Percentiles rank a stretch among this genome's conserved stretches.
Conservation (phyloP, 2,888 invertebrate genomes). For the Melolontha melolontha region DNA sequence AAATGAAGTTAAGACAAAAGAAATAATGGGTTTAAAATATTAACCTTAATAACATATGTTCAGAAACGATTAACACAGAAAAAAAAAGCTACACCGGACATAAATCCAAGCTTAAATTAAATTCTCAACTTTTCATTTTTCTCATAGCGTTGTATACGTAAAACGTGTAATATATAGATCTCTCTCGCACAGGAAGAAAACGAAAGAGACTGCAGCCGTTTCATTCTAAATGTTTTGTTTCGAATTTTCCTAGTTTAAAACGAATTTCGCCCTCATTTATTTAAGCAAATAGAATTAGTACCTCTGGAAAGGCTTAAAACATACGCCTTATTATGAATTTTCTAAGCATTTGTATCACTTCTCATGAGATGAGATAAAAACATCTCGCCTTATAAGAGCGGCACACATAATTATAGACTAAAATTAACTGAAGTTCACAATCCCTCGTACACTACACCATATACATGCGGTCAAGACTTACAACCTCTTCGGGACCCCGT, state of each 20-base stretch:
- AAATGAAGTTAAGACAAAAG: too few species aligned
- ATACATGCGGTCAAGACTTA: too few species aligned
- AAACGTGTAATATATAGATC: constrained; percentile 46
- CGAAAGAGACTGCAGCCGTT: neutral
- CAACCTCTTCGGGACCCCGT: constrained; percentile 3
- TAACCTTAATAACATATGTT: constrained; percentile 36
- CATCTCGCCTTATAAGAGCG: constrained; percentile 54
- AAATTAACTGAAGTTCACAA: constrained; percentile 40
- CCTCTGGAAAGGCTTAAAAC: too few species aligned
- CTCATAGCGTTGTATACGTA: constrained; percentile 44
- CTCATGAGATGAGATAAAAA: constrained; percentile 43
- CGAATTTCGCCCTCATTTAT: neutral
- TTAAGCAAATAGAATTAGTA: too few species aligned
- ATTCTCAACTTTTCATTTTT: constrained; percentile 53
- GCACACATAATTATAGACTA: constrained; percentile 52
- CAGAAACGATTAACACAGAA: constrained; percentile 33
- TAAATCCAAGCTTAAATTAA: constrained; percentile 55
- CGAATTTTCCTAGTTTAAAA: neutral
- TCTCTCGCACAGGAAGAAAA: constrained; percentile 6
- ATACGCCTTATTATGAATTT: too few species aligned
- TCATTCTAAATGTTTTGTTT: neutral
- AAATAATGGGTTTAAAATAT: neutral
- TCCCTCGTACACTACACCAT: constrained; percentile 3
- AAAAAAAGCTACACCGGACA: constrained; percentile 39
- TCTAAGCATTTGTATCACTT: too few species aligned